Evolutionary conservation across 2,113 vertebrate species (phyloP).

Genomic region (Centropristis striata): DNA sequence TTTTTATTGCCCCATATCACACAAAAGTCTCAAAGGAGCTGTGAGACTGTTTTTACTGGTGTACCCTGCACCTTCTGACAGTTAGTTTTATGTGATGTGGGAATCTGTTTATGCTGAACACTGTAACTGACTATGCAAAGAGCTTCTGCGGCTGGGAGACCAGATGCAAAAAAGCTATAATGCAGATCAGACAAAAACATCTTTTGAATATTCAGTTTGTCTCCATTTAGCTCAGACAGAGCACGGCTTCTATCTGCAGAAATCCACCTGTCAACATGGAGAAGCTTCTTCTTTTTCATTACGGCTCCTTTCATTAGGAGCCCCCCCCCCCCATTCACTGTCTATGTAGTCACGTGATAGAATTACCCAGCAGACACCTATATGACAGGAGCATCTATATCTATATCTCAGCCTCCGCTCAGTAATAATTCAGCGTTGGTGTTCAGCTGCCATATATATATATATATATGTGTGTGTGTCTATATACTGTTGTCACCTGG

Average conservation of each 20-base stretch:
- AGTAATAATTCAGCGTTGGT: constrained; percentile 25
- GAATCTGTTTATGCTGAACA: constrained; percentile 29
- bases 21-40: not conserved
- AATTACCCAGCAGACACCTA: constrained; percentile 36
- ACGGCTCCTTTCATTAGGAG: constrained; percentile 52
- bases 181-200: constrained; percentile 45
- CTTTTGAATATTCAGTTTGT: constrained; percentile 65
- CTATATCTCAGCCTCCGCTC: constrained; percentile 29
- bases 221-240: constrained; percentile 47
- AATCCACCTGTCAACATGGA: constrained; percentile 66
- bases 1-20: constrained; percentile 1
- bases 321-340: not conserved
- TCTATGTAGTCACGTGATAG: constrained; percentile 33
- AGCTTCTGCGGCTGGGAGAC: constrained; percentile 25
- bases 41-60: not conserved
- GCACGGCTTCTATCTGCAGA: constrained; percentile 36
- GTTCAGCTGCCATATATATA: constrained; percentile 6
- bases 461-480: constrained; percentile 1
- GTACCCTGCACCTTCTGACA: constrained; percentile 14
- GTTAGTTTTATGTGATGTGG: constrained; percentile 1
- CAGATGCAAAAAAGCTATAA: constrained; percentile 40
- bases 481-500: not conserved
- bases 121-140: constrained; percentile 37
- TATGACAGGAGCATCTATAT: constrained; percentile 43
- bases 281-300: constrained; percentile 50